Percentiles rank a stretch among this genome's conserved stretches.
These are phyloP conservation scores for Anthoscopus minutus DNA, from an alignment of 2,113 vertebrate species.

Conservation along the genomic window DNA sequence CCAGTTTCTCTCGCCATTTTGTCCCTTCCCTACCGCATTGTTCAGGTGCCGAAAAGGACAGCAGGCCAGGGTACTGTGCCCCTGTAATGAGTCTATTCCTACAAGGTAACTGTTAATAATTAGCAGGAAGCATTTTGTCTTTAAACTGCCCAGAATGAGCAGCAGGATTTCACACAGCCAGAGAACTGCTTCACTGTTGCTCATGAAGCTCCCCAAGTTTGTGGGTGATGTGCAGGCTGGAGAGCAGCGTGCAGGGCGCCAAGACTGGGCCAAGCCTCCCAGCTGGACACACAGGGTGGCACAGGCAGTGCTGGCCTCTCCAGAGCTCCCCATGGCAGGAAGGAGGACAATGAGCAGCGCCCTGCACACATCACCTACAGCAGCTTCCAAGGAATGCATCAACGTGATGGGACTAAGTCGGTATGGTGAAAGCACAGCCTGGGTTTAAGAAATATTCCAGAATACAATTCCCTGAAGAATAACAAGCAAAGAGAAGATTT, in stretches of 20 bases:
- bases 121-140: conserved; percentile 71
- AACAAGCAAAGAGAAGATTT: neutral
- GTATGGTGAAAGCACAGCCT: neutral
- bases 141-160: conserved; percentile 66
- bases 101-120: conserved; percentile 67
- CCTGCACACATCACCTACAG: neutral
- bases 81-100: conserved; percentile 53
- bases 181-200: conserved; percentile 7
- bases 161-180: conserved; percentile 29
- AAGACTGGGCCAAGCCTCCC: accelerated
- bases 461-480: neutral
- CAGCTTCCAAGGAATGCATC: accelerated
- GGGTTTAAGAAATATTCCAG: neutral
- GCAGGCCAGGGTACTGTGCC: conserved; percentile 38
- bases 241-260: accelerated
- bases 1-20: neutral
- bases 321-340: neutral
- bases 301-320: accelerated
- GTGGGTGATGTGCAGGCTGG: neutral
- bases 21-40: neutral
- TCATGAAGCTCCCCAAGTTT: neutral
- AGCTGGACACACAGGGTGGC: accelerated
- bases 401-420: accelerated
- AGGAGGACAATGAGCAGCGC: neutral
- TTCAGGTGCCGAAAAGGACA: conserved; percentile 46